Conservation (phyloP, 2,797 vertebrate genomes). For the Phoxinus dragarum region DNA sequence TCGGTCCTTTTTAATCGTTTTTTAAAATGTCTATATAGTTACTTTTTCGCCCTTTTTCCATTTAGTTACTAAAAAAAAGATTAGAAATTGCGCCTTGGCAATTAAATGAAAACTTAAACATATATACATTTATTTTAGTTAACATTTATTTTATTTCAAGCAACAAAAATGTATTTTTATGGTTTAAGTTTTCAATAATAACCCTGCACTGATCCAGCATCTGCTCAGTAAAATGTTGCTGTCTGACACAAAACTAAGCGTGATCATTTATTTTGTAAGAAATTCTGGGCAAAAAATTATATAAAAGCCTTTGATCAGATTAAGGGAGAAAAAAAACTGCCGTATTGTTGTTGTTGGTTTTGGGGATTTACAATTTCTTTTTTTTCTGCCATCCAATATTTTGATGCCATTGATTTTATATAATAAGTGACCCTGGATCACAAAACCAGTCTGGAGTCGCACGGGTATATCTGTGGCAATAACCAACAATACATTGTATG, state of each 20-base stretch:
- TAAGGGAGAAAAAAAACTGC: background rate
- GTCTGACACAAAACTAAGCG: background rate
- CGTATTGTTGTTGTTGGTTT: background rate
- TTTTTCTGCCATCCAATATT: background rate
- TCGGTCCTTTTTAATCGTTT: background rate
- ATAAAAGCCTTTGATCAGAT: background rate
- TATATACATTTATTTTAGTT: background rate
- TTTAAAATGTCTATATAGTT: background rate
- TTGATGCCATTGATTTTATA: background rate
- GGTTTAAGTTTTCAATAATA: background rate
- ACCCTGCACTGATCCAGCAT: background rate
- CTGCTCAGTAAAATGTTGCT: background rate
- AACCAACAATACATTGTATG: too few relatives aligned
- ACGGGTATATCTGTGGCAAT: too few relatives aligned
- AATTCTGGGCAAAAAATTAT: background rate
- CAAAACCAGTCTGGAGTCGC: too few relatives aligned
- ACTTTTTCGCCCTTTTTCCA: rapidly evolving
- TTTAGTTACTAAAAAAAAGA: background rate
- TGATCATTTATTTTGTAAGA: background rate
- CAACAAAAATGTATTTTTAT: background rate
- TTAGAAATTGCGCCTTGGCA: background rate
- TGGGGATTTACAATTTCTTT: background rate
- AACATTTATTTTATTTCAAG: background rate
- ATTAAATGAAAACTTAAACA: background rate
- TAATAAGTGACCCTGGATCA: background rate